A percentile compares a stretch with the other conserved stretches of the same genome.
Conservation (phyloP, 2,797 vertebrate species). For the Threskiornis aethiopicus region DNA sequence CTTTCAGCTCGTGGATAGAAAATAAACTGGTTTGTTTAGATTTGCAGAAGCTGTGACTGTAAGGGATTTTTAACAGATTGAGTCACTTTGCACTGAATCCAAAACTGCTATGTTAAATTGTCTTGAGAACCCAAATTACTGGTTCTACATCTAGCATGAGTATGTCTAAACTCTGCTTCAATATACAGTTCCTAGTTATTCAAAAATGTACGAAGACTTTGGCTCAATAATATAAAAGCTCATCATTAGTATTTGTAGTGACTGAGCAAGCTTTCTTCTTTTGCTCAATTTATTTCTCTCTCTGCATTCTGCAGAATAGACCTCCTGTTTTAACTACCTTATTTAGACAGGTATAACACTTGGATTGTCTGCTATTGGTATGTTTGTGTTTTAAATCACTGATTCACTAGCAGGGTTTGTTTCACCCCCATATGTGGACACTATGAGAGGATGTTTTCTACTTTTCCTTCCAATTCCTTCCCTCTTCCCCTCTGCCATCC, state of each 20-base stretch:
- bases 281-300: not conserved
- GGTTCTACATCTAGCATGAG: not conserved
- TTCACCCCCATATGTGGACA: fast-evolving
- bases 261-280: not conserved
- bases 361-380: not conserved
- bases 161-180: not conserved
- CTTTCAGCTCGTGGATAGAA: not conserved
- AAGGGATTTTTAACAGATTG: not conserved
- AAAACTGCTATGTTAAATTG: not conserved
- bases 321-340: not conserved
- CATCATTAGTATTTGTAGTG: not conserved
- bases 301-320: not conserved
- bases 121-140: not conserved
- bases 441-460: not conserved
- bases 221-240: not conserved
- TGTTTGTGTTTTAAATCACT: not conserved
- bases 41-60: not conserved
- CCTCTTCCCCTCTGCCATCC: not conserved
- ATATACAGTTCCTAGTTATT: not conserved
- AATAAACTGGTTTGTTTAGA: not conserved
- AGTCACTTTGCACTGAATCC: not conserved
- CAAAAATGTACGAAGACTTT: not conserved
- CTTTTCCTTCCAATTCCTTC: not conserved
- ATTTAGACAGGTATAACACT: not conserved
- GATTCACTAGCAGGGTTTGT: not conserved